Conservation (phyloP, 2,888 invertebrate genomes). For the Eledone cirrhosa region DNA sequence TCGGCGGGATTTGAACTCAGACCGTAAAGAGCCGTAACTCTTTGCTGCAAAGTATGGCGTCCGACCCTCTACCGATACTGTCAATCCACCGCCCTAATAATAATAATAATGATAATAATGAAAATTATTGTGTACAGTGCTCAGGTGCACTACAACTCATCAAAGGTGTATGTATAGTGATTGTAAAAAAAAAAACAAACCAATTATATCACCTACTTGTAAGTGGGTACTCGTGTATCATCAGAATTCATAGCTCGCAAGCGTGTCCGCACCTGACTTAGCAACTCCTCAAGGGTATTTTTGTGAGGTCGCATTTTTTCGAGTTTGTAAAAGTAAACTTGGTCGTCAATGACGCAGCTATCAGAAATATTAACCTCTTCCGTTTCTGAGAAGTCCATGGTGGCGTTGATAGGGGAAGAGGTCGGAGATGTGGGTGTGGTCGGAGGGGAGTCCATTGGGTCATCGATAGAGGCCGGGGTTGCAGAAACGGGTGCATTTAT, state of each 20-base stretch:
- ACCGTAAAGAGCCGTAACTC: too few relatives aligned
- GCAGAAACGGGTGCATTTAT: too few relatives aligned
- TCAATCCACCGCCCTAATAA: too few relatives aligned
- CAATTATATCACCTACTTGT: constrained; percentile 48
- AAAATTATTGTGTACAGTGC: too few relatives aligned
- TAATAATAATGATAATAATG: too few relatives aligned
- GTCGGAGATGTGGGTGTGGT: neutral
- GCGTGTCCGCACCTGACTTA: constrained; percentile 54
- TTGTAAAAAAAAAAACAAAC: neutral
- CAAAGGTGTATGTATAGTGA: too few relatives aligned
- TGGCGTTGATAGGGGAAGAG: neutral
- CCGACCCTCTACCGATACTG: too few relatives aligned
- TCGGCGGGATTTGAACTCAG: too few relatives aligned
- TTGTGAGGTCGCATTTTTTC: constrained; percentile 53
- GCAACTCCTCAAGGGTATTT: constrained; percentile 49
- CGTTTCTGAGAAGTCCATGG: constrained; percentile 27
- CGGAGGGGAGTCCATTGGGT: neutral
- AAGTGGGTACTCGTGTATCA: constrained; percentile 57
- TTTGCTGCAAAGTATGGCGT: too few relatives aligned
- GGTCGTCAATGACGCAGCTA: constrained; percentile 48
- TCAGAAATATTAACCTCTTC: constrained; percentile 30
- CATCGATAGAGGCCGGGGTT: too few relatives aligned
- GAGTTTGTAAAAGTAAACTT: constrained; percentile 48
- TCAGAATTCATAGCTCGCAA: constrained; percentile 52
- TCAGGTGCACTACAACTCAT: too few relatives aligned